phyloP scores from a whole-genome alignment of 2,888 invertebrate species.

The Tenthredo distinguenda region DNA sequence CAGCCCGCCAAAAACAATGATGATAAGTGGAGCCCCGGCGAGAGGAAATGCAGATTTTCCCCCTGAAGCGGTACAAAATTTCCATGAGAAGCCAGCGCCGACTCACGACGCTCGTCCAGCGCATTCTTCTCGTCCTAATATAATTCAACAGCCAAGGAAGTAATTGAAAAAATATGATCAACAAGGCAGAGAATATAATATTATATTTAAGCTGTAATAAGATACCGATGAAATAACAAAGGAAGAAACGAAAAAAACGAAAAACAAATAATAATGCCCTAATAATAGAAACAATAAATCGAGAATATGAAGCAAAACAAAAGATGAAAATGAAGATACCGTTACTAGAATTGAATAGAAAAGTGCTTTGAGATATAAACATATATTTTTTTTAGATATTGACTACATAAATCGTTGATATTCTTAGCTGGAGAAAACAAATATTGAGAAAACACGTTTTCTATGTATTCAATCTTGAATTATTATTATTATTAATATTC shows the following conservation, averaged over 20 bases:
- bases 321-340: background rate
- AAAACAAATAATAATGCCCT: background rate
- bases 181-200: background rate
- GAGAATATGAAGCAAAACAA: background rate
- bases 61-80: constrained; percentile 91
- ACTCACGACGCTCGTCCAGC: constrained; percentile 81
- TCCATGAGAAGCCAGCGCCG: constrained; percentile 89
- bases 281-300: background rate
- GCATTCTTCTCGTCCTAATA: constrained; percentile 82
- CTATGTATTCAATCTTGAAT: background rate
- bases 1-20: constrained; percentile 87
- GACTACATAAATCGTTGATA: constrained; percentile 15
- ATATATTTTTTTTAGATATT: constrained; percentile 4
- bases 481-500: background rate
- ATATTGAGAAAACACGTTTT: background rate
- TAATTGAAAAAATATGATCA: constrained; percentile 74
- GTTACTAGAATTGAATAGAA: background rate
- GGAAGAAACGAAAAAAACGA: background rate
- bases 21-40: constrained; percentile 89
- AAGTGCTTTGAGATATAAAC: background rate
- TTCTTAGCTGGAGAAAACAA: background rate
- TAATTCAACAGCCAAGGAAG: constrained; percentile 95
- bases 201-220: background rate
- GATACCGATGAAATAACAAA: background rate
- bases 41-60: constrained; percentile 94